Base-by-base conservation (phyloP, 2,888 invertebrate species). In the Lithophane semibrunnea region DNA sequence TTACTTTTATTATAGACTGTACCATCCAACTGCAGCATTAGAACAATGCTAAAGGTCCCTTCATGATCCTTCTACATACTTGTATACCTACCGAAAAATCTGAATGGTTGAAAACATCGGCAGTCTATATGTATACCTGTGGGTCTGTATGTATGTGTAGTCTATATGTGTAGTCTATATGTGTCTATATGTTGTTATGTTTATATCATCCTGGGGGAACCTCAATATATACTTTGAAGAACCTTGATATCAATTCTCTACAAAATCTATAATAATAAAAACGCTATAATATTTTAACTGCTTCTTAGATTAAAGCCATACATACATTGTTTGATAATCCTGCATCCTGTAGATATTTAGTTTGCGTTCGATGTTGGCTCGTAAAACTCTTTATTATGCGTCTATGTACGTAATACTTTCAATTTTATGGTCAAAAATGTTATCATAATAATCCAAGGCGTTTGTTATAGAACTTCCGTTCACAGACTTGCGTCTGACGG, bases 341-440 rank as follows among this genome's bases (percentile, higher is more conserved):
- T 93, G 93, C 93, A 94, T 94, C 94, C 95, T 94, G 95, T 92
- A 87, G 84, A 90, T 92, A 92, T 92, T 93, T 93, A 87, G 82
- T 91, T 91, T 91, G 84, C 89, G 92, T 94, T 95, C 96, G 94
- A 95, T 96, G 94, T 91, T 90, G 92, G 93, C 92, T 93, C 96
- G 90, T 96, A 96, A 96, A 96, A 94, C 83, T 92, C 92, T 95
- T 95, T 96, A 95, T 95, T 95, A 95, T 95, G 92, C 84, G 94
- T 94, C 76, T 95, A 94, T 93, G 91, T 92, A 91, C 92, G 90
- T 91, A 91, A 92, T 93, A 85, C 85, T 83, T 88, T 90, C 90
- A 91, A 93, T 94, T 95, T 95, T 95, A 94, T 94, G 93, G 92
- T 89, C 90, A 92, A 92, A 93, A 93, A 90, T 91, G 92, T 93